These are phyloP conservation scores for Cybosia mesomella DNA, from an alignment of 2,888 invertebrate genomes.

Conservation along the genomic window DNA sequence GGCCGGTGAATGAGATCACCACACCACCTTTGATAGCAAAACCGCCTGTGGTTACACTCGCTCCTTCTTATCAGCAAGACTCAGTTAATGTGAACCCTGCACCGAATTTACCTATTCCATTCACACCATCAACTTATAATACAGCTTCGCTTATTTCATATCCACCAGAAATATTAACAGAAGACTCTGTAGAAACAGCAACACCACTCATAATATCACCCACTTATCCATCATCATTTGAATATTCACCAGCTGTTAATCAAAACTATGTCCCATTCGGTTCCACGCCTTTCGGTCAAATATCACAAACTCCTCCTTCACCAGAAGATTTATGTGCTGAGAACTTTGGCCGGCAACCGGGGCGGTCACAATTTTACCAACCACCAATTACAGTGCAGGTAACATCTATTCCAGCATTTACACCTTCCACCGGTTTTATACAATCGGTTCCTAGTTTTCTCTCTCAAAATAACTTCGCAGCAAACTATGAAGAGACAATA, in stretches of 20 bases:
- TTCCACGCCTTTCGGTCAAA: not conserved
- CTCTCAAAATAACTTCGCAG: not conserved
- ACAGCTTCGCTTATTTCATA: not conserved
- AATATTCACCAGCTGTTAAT: not conserved
- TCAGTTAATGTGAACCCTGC: constrained; percentile 23
- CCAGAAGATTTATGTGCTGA: constrained; percentile 5
- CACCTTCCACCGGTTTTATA: not conserved
- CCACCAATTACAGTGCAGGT: constrained; percentile 21
- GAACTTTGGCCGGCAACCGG: not conserved
- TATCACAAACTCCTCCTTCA: not conserved
- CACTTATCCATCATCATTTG: not conserved
- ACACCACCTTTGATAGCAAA: constrained; percentile 13
- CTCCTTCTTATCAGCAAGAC: constrained; percentile 12
- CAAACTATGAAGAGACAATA: not conserved
- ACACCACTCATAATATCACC: constrained; percentile 2
- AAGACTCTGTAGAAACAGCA: not conserved
- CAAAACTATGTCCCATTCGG: constrained; percentile 1
- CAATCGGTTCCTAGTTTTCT: not conserved
- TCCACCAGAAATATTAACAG: not conserved
- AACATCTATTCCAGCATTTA: not conserved
- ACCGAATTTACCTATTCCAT: constrained; percentile 16
- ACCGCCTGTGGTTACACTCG: not conserved
- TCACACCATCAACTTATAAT: constrained; percentile 8
- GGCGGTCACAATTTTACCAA: constrained; percentile 22
- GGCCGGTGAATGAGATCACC: constrained; percentile 21